Evolutionary conservation across 2,888 invertebrate genomes (phyloP).

Genomic region (Plebejus anna): DNA sequence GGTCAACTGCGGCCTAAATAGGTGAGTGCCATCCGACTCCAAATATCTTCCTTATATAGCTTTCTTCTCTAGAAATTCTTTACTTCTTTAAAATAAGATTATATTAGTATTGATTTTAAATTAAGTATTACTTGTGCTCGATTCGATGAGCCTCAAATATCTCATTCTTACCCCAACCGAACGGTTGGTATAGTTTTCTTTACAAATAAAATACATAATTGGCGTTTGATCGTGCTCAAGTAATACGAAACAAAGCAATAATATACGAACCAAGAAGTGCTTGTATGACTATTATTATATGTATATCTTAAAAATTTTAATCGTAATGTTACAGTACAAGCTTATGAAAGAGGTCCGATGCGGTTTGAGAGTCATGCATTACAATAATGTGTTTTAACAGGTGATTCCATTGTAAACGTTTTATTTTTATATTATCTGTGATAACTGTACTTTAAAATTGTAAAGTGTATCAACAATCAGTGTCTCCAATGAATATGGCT

Average conservation of each 20-base stretch:
- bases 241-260: conserved; percentile 28
- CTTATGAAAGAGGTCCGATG: conserved; percentile 23
- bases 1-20: conserved; percentile 1
- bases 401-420: conserved; percentile 40
- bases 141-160: background rate
- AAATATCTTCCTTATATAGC: conserved; percentile 28
- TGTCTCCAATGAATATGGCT: conserved; percentile 22
- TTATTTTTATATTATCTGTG: conserved; percentile 75
- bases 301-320: conserved; percentile 24
- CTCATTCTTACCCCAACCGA: background rate
- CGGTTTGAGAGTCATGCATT: conserved; percentile 6
- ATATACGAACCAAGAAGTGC: conserved; percentile 28
- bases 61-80: conserved; percentile 27
- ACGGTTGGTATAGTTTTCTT: background rate
- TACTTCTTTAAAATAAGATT: conserved; percentile 16
- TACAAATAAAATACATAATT: background rate
- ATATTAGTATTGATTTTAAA: conserved; percentile 22
- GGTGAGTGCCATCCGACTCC: conserved; percentile 28
- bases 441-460: conserved; percentile 64
- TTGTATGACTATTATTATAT: conserved; percentile 16
- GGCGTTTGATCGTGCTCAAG: background rate
- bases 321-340: conserved; percentile 23
- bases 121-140: conserved; percentile 4
- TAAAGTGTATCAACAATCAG: conserved; percentile 22
- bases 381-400: conserved; percentile 24